Evolutionary conservation across 2,888 invertebrate species (phyloP).

Genomic region (Dicyrtomina minuta): DNA sequence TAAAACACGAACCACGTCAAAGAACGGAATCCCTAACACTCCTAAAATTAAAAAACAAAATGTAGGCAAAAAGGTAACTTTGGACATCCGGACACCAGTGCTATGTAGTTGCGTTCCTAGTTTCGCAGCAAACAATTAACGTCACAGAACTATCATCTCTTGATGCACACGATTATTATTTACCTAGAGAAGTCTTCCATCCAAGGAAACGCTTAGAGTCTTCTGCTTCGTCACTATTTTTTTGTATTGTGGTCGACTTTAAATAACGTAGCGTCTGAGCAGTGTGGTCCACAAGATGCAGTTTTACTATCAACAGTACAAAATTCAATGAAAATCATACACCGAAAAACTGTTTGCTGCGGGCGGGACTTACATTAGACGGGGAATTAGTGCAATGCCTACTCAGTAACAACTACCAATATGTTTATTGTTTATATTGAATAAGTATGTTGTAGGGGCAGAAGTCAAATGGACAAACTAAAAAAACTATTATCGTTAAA

Average conservation of each 20-base stretch:
- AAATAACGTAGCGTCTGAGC: slow-evolving; percentile 80
- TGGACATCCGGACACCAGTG: no score
- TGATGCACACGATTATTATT: no score
- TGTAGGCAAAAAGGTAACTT: not conserved
- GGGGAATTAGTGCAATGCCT: no score
- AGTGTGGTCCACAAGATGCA: slow-evolving; percentile 83
- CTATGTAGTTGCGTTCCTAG: no score
- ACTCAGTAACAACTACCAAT: no score
- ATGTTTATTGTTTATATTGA: no score
- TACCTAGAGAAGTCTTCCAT: slow-evolving; percentile 85
- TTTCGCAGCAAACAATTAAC: not conserved
- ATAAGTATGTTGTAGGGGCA: no score
- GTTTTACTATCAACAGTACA: slow-evolving; percentile 63
- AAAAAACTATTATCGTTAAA: no score
- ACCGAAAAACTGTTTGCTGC: no score
- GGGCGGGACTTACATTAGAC: no score
- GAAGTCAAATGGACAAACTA: no score
- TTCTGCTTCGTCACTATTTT: slow-evolving; percentile 72
- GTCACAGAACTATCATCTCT: not conserved
- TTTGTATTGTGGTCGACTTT: slow-evolving; percentile 70
- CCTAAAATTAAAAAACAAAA: slow-evolving; percentile 56
- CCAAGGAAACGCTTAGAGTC: slow-evolving; percentile 78
- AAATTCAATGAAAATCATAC: slow-evolving; percentile 6
- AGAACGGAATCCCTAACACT: slow-evolving; percentile 87
- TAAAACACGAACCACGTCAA: slow-evolving; percentile 88